phyloP scores from a whole-genome alignment of 2,888 invertebrate genomes.

The Harpalus rufipes region DNA sequence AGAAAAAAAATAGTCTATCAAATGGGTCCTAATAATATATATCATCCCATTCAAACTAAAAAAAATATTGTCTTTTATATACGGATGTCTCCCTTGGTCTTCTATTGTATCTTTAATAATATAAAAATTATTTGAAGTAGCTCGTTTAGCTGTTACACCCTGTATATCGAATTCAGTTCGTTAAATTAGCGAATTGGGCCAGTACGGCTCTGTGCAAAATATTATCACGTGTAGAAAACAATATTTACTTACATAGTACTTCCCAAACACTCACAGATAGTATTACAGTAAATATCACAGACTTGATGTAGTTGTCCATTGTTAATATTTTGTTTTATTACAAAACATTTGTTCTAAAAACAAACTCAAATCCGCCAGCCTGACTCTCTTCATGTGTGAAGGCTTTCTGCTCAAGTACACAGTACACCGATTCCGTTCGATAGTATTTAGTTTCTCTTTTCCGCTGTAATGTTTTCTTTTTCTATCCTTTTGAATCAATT shows the following conservation, averaged over 20 bases:
- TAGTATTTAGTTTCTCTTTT: constrained; percentile 25
- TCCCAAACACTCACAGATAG: constrained; percentile 38
- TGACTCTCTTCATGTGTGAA: constrained; percentile 42
- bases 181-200: constrained; percentile 4
- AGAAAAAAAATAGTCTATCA: too few species aligned
- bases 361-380: constrained; percentile 24
- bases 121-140: too few species aligned
- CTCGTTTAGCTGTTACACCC: too few species aligned
- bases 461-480: neutral
- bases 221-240: neutral
- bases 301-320: constrained; percentile 58
- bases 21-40: too few species aligned
- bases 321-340: constrained; percentile 24
- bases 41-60: too few species aligned
- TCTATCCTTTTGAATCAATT: constrained; percentile 19
- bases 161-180: too few species aligned
- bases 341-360: constrained; percentile 31
- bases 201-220: constrained; percentile 31
- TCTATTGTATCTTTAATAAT: too few species aligned
- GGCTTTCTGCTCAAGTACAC: constrained; percentile 28
- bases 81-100: too few species aligned
- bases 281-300: constrained; percentile 55
- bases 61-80: too few species aligned
- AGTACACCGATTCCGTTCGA: constrained; percentile 31
- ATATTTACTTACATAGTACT: constrained; percentile 55